A percentile compares a stretch with the other conserved stretches of the same genome.
These are phyloP conservation scores for Dolichotis patagonum DNA, from an alignment of 2,113 vertebrate species.

Conservation along the genomic window DNA sequence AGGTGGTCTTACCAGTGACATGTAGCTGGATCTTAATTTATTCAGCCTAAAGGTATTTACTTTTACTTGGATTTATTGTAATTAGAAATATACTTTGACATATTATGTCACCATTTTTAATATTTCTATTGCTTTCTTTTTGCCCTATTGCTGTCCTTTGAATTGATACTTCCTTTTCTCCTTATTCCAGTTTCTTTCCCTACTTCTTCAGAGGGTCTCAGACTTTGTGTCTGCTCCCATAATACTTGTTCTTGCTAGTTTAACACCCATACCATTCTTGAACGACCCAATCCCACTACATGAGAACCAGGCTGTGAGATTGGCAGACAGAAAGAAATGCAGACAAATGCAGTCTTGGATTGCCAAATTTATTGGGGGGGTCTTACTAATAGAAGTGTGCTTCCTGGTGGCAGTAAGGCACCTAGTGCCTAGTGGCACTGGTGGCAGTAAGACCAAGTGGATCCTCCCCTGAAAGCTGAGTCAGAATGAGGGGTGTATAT, in stretches of 20 bases:
- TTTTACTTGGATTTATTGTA: not conserved
- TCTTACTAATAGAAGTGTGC: not conserved
- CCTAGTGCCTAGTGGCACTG: too few relatives aligned
- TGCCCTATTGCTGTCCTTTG: not conserved
- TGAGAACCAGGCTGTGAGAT: not conserved
- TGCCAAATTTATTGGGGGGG: not conserved
- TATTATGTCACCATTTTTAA: not conserved
- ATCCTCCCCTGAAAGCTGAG: too few relatives aligned
- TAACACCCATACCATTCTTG: not conserved
- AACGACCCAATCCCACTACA: not conserved
- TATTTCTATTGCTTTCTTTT: conserved; percentile 13
- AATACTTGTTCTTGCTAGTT: not conserved
- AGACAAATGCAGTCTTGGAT: too few relatives aligned
- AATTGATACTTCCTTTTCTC: not conserved
- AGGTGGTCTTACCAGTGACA: not conserved
- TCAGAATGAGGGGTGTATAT: too few relatives aligned
- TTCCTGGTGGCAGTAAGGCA: not conserved
- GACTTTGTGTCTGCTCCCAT: not conserved
- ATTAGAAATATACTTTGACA: not conserved
- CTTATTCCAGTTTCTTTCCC: not conserved
- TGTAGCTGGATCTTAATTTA: conserved; percentile 12
- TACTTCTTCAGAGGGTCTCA: not conserved
- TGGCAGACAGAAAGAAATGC: not conserved
- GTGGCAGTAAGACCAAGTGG: not conserved
- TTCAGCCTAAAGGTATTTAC: conserved; percentile 17